Evolutionary conservation across 1,140 invertebrate genomes (phyloP).

Genomic region (Papilio aristodemus): DNA sequence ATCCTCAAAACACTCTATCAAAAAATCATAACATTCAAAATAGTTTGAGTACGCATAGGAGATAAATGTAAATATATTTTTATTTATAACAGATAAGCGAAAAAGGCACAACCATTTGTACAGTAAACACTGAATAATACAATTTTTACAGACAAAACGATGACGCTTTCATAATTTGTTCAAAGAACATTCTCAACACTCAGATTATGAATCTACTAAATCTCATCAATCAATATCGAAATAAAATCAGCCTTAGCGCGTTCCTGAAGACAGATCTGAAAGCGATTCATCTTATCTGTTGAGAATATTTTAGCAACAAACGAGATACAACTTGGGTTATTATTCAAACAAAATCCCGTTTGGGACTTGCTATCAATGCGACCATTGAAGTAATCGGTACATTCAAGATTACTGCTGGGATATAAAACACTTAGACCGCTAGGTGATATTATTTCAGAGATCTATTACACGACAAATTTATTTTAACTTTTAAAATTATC

Average conservation of each 20-base stretch:
- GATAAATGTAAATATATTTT: too few relatives aligned
- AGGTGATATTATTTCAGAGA: too few relatives aligned
- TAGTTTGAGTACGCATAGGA: too few relatives aligned
- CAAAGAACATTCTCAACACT: conserved; percentile 26
- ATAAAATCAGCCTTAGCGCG: conserved; percentile 25
- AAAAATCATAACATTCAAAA: too few relatives aligned
- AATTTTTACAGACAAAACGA: conserved; percentile 20
- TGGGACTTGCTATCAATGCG: background rate
- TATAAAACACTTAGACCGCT: too few relatives aligned
- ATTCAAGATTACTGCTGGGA: too few relatives aligned
- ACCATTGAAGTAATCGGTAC: too few relatives aligned
- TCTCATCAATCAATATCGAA: conserved; percentile 32
- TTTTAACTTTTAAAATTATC: too few relatives aligned
- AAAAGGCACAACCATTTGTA: too few relatives aligned
- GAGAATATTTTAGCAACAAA: conserved; percentile 27
- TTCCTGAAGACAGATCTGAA: conserved; percentile 28
- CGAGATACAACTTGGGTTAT: conserved; percentile 19
- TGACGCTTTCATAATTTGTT: background rate
- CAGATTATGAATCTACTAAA: conserved; percentile 12
- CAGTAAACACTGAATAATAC: background rate
- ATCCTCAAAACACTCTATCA: too few relatives aligned
- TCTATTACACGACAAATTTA: too few relatives aligned
- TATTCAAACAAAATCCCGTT: background rate
- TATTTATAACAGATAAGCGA: too few relatives aligned
- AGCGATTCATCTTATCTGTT: conserved; percentile 26